Evolutionary conservation across 2,797 vertebrate genomes (phyloP), one percentile per base, ranked within the genome.

Genomic region (Paramormyrops hopkinsi): DNA sequence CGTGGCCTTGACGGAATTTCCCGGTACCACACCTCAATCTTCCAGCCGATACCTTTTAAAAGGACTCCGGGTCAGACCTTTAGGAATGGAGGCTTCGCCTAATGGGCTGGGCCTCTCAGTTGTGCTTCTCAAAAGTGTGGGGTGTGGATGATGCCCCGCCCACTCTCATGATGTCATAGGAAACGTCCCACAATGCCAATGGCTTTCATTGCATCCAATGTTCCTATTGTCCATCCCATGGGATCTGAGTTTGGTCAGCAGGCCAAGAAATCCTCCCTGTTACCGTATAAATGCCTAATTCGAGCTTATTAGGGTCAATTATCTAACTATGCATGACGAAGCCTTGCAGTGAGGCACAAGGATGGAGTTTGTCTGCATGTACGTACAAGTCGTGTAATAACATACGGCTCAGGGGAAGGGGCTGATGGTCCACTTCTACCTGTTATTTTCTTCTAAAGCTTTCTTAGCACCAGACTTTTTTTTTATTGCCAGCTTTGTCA

Each of bases 241-340:
- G 41, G 1, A 46, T 22, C 76, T 82, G 76, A 44, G 9, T n/a
- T 79, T 79, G 73, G 73, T n/a, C 25, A 41, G 2, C 19, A 48
- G 41, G 17, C 19, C 17, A 37, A 19, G 41, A 19, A 33, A 44
- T 46, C 19, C 56, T 59, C 9, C 17, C 19, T 93, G 89, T 93
- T 93, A 95, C 92, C 92, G 88, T 94, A 94, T 95, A 94, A 96
- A 87, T 56, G 53, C 14, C 33, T 59, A 87, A 87, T 87, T 94
- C 93, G 92, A 90, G 90, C 88, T 90, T 93, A 93, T 95, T 92
- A 92, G 93, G 92, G 92, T 93, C 90, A 89, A 88, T 91, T 91
- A 91, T 91, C 88, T 90, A 92, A 92, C 93, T 90, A 89, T 83
- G 91, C 76, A 83, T 33, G 69, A 53, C 5, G 12, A 17, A 14